Percentiles rank a stretch among this genome's conserved stretches.
phyloP scores from a whole-genome alignment of 2,888 invertebrate genomes.

The Andricus curvator region DNA sequence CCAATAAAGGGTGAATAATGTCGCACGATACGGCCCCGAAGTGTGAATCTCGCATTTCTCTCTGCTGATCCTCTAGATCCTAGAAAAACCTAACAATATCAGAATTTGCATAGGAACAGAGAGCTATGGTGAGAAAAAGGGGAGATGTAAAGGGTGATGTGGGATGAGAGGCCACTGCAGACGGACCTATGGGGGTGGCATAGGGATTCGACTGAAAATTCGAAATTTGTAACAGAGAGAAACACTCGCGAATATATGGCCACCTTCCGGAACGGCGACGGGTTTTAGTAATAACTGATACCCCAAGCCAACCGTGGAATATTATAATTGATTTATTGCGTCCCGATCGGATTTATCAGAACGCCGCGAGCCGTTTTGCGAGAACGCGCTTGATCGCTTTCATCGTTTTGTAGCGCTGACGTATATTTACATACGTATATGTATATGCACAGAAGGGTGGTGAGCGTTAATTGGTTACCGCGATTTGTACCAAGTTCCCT shows the following conservation, averaged over 20 bases:
- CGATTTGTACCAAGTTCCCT: neutral
- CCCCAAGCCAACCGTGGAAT: conserved; percentile 78
- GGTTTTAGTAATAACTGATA: conserved; percentile 78
- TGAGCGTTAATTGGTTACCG: neutral
- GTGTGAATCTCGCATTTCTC: conserved; percentile 54
- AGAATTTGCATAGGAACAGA: conserved; percentile 50
- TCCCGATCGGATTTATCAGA: conserved; percentile 74
- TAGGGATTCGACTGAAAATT: conserved; percentile 51
- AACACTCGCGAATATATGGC: conserved; percentile 74
- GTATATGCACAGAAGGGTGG: neutral
- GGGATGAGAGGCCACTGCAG: conserved; percentile 43
- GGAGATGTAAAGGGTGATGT: conserved; percentile 50
- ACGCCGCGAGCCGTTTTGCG: conserved; percentile 64
- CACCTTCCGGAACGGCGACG: conserved; percentile 75
- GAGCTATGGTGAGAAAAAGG: conserved; percentile 54
- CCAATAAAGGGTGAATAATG: conserved; percentile 75
- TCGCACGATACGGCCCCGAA: conserved; percentile 53
- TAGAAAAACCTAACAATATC: conserved; percentile 51
- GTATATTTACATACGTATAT: neutral
- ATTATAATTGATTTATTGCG: conserved; percentile 78
- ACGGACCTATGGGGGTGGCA: conserved; percentile 38
- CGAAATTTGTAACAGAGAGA: conserved; percentile 69
- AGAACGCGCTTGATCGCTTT: conserved; percentile 61
- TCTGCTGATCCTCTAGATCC: conserved; percentile 53
- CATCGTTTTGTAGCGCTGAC: neutral